Percentiles rank a stretch among this genome's conserved stretches.
Evolutionary conservation across 1,140 invertebrate genomes (phyloP).

Genomic region (Anastrepha ludens): DNA sequence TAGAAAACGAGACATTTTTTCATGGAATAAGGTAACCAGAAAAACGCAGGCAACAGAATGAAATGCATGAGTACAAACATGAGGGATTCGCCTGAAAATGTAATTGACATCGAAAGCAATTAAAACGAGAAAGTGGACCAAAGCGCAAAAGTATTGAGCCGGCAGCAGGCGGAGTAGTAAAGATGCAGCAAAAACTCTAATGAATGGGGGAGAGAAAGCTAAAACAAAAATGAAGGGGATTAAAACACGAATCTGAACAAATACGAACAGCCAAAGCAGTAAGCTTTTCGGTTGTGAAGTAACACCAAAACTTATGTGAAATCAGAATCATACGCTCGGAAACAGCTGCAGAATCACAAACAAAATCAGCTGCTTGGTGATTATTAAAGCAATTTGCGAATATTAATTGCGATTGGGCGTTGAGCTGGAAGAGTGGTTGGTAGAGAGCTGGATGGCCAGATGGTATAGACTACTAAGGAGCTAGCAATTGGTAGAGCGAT

Average conservation of each 20-base stretch:
- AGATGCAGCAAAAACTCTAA: neutral
- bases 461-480: neutral
- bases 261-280: neutral
- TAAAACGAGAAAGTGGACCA: conserved; percentile 1
- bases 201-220: neutral
- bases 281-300: too few species aligned
- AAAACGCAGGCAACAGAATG: neutral
- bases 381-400: conserved; percentile 49
- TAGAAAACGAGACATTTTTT: neutral
- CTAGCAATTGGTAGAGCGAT: neutral
- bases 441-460: neutral
- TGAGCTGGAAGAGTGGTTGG: neutral
- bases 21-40: neutral
- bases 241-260: neutral
- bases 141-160: neutral
- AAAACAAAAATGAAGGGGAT: neutral
- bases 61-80: neutral
- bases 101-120: conserved; percentile 51
- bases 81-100: conserved; percentile 21
- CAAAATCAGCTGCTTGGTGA: conserved; percentile 30
- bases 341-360: conserved; percentile 41
- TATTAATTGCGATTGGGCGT: conserved; percentile 46
- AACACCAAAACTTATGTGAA: neutral
- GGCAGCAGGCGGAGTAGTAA: neutral
- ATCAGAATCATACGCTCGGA: neutral